Percentiles rank a stretch among this genome's conserved stretches.
phyloP scores from a whole-genome alignment of 2,888 invertebrate genomes.

The Helleia helle region DNA sequence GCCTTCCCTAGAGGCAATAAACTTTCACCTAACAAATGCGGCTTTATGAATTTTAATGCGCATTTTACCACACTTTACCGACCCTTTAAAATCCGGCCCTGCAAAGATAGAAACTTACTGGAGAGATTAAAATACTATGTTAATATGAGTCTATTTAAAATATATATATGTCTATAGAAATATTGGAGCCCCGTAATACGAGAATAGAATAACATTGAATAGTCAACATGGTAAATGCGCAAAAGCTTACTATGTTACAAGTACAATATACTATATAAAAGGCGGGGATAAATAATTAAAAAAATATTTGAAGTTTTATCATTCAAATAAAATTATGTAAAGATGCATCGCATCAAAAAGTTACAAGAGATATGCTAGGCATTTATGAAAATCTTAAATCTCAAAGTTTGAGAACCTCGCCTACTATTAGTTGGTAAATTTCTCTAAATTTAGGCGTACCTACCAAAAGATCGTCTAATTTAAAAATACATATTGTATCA shows the following conservation, averaged over 20 bases:
- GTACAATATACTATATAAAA: slow-evolving; percentile 41
- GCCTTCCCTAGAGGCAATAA: too few species aligned
- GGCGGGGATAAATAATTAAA: slow-evolving; percentile 56
- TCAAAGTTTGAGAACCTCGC: slow-evolving; percentile 15
- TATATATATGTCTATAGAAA: too few species aligned
- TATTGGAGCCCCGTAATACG: slow-evolving; percentile 34
- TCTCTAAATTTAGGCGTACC: slow-evolving; percentile 60
- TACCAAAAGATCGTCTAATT: slow-evolving; percentile 47
- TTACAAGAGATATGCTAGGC: background rate
- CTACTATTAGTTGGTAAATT: slow-evolving; percentile 38
- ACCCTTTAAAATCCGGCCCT: too few species aligned
- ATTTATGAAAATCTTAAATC: background rate
- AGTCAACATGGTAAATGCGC: slow-evolving; percentile 70
- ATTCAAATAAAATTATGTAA: slow-evolving; percentile 13
- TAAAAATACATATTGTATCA: slow-evolving; percentile 55
- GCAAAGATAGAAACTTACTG: slow-evolving; percentile 6
- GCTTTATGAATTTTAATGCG: too few species aligned
- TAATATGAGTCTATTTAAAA: slow-evolving; percentile 7
- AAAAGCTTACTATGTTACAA: slow-evolving; percentile 52
- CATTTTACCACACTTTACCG: too few species aligned
- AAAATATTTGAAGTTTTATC: slow-evolving; percentile 51
- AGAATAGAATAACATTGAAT: slow-evolving; percentile 47
- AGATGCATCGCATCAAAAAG: slow-evolving; percentile 1
- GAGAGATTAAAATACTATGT: slow-evolving; percentile 11
- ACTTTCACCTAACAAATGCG: too few species aligned